Conservation (phyloP, 2,888 invertebrate genomes). For the Drosophila pegasa region DNA sequence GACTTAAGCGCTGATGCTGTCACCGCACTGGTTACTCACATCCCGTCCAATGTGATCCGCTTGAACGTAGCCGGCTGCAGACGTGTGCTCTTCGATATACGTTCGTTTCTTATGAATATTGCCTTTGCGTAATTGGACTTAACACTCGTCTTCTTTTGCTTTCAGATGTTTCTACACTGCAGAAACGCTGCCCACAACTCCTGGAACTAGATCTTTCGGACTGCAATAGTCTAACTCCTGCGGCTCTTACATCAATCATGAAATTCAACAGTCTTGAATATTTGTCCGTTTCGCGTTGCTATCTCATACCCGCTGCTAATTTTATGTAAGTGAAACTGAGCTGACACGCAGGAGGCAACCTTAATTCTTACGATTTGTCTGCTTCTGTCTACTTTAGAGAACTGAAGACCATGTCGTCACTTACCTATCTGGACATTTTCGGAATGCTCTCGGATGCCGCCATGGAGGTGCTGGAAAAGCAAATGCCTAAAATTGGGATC, state of each 20-base stretch:
- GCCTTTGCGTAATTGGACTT: neutral
- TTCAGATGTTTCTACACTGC: constrained; percentile 89
- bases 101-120: constrained; percentile 86
- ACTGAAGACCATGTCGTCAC: constrained; percentile 87
- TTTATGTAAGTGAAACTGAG: constrained; percentile 87
- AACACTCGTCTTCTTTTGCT: neutral
- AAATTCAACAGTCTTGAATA: constrained; percentile 89
- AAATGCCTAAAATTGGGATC: constrained; percentile 87
- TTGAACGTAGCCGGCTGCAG: constrained; percentile 94
- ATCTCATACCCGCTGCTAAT: constrained; percentile 89
- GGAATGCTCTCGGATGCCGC: constrained; percentile 89
- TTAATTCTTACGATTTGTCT: neutral
- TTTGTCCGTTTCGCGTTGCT: constrained; percentile 92
- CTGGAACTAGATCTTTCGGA: constrained; percentile 95
- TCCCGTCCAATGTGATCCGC: constrained; percentile 89
- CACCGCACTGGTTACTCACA: constrained; percentile 86
- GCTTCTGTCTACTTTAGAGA: constrained; percentile 83
- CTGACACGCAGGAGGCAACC: neutral
- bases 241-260: constrained; percentile 87
- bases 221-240: constrained; percentile 89
- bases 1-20: constrained; percentile 87
- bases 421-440: constrained; percentile 93
- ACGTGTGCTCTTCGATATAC: constrained; percentile 89
- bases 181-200: constrained; percentile 89
- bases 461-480: constrained; percentile 86